Evolutionary conservation across 2,888 invertebrate species (phyloP).

Genomic region (Lacanobia wlatinum): DNA sequence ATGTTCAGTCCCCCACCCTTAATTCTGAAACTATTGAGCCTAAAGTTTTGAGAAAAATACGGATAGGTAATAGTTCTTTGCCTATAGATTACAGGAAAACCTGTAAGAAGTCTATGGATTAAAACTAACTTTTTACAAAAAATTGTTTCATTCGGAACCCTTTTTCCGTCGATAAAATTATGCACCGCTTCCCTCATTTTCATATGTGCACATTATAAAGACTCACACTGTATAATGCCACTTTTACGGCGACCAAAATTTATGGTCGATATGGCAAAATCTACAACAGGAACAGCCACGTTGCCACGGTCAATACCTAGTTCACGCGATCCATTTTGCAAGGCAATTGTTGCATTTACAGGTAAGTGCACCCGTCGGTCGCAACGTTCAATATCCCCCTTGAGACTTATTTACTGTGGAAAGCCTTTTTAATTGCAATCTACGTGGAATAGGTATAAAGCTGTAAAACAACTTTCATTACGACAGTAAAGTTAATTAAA

Average conservation of each 20-base stretch:
- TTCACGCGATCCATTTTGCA: background rate
- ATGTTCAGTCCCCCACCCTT: no score
- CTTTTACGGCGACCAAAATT: background rate
- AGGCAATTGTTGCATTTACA: background rate
- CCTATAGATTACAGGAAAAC: no score
- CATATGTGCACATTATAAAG: no score
- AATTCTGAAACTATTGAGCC: no score
- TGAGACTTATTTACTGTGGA: background rate
- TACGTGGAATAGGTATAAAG: background rate
- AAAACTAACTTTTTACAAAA: no score
- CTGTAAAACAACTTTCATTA: background rate
- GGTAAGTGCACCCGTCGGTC: background rate
- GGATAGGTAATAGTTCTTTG: no score
- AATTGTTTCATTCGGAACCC: no score
- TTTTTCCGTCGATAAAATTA: no score
- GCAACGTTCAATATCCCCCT: background rate
- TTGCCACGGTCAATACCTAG: background rate
- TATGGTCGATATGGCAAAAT: background rate
- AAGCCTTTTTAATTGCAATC: background rate
- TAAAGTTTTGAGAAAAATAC: no score
- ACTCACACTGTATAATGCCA: no score
- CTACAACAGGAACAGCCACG: background rate
- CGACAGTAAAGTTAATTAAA: constrained; percentile 8
- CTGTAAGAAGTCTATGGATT: no score
- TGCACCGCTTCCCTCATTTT: no score